Evolutionary conservation across 2,888 invertebrate species (phyloP).

Genomic region (Bimastos eiseni): DNA sequence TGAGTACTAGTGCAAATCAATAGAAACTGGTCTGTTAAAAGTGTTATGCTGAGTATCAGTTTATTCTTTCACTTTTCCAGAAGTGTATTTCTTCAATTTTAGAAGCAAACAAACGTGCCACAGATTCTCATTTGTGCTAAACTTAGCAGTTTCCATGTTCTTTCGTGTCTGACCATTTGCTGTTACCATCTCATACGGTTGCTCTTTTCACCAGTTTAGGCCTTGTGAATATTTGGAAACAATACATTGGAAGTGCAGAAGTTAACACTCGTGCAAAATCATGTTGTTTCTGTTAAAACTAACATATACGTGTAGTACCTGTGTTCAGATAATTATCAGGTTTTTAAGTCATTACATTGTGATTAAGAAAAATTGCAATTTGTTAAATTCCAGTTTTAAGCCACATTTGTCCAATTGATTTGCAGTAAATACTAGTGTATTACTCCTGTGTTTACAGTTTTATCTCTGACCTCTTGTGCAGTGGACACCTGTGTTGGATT

Average conservation of each 20-base stretch:
- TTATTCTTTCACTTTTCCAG: neutral
- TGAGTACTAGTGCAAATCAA: neutral
- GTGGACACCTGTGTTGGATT: neutral
- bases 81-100: neutral
- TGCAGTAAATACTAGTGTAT: neutral
- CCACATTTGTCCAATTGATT: neutral
- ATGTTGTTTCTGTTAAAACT: neutral
- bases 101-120: neutral
- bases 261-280: neutral
- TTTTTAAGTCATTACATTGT: neutral
- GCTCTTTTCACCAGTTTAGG: no score
- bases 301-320: neutral
- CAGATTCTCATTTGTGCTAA: neutral
- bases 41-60: neutral
- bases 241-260: neutral
- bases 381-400: neutral
- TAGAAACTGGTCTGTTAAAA: neutral
- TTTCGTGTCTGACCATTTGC: neutral
- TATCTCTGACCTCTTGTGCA: neutral
- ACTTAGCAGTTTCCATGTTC: neutral
- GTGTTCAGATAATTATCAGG: neutral
- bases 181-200: neutral
- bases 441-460: neutral
- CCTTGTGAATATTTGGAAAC: neutral
- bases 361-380: slow-evolving; percentile 2